Base-by-base conservation (phyloP, 2,888 invertebrate genomes). In the Eledone cirrhosa region DNA sequence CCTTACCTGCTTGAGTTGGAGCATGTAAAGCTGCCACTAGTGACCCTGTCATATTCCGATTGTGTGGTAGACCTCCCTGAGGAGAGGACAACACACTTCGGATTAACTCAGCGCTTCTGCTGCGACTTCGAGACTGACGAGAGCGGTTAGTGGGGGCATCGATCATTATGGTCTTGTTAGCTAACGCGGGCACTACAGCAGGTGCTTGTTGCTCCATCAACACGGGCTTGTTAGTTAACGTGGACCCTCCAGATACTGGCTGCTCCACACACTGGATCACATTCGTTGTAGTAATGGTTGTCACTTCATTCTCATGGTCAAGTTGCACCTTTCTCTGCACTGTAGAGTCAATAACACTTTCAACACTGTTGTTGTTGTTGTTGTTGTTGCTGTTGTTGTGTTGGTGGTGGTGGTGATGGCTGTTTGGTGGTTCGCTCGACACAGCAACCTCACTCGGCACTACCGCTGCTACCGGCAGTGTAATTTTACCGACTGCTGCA, bases 1-100 rank as follows among this genome's bases (percentile, higher is more conserved):
- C 22, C 67, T 24, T 72, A 76, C 65, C 76, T 75, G 75, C 27
- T 27, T 69, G 47, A 22, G 72, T 59, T 33, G 75, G 63, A 24
- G 77, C 53, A n/a, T 77, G 74, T 29, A 69, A 69, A 33, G 77
- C 78, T 47, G 78, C 78, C 11, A 48, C 74, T 48, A 77, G 77
- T 69, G 77, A 67, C n/a, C 77, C 77, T 48, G 33, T 59, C 27
- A 78, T 65, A 22, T 48, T 69, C 48, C 77, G 77, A 41, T 72
- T 72, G 41, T 72, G 72, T 13, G 63, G 27, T 31, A 72, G 16
- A 7, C 29, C 72, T 11, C 41, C 22, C 41, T 72, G 72, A 72
- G 72, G 72, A 41, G 33, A 19, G 31, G 31, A 41, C 13, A 72
- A 31, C 31, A n/a, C 72, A 72, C 41, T 72, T 41, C 31, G n/a